phyloP scores from a whole-genome alignment of 2,888 invertebrate genomes.

The Steromphala cineraria region DNA sequence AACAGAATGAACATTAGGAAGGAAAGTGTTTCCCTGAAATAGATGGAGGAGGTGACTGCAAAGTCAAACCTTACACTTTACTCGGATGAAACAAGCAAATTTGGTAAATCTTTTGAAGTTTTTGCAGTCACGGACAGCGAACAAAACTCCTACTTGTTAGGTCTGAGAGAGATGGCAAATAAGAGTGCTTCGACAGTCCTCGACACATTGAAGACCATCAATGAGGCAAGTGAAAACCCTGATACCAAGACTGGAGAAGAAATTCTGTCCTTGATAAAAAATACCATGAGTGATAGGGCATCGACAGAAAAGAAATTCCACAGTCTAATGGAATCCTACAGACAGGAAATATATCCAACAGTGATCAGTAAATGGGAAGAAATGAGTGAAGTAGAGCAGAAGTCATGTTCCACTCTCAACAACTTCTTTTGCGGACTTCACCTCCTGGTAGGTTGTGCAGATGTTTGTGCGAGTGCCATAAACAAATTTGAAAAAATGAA shows the following conservation, averaged over 20 bases:
- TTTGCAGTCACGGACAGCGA: slow-evolving; percentile 35
- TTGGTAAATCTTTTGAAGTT: slow-evolving; percentile 33
- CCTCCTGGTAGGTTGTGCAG: slow-evolving; percentile 39
- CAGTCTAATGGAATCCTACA: not conserved
- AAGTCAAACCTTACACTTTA: slow-evolving; percentile 35
- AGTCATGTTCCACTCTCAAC: slow-evolving; percentile 35
- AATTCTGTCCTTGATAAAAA: slow-evolving; percentile 34
- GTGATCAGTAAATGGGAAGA: slow-evolving; percentile 28
- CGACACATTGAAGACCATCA: slow-evolving; percentile 27
- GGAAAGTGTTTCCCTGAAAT: slow-evolving; percentile 28
- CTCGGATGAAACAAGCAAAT: slow-evolving; percentile 44
- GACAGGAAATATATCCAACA: slow-evolving; percentile 27
- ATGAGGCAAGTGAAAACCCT: not conserved
- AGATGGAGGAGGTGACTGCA: slow-evolving; percentile 19
- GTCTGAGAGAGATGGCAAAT: not conserved
- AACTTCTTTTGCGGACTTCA: slow-evolving; percentile 45
- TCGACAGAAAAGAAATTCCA: slow-evolving; percentile 34
- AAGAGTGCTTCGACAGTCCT: slow-evolving; percentile 30
- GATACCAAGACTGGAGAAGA: not conserved
- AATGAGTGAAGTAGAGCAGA: slow-evolving; percentile 21
- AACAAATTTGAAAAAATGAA: slow-evolving; percentile 32
- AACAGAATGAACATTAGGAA: slow-evolving; percentile 37
- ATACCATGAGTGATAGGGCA: slow-evolving; percentile 44
- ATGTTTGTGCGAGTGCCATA: slow-evolving; percentile 26
- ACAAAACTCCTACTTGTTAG: slow-evolving; percentile 30